Conservation (phyloP, 2,113 vertebrate species). For the Pitta sordida region DNA sequence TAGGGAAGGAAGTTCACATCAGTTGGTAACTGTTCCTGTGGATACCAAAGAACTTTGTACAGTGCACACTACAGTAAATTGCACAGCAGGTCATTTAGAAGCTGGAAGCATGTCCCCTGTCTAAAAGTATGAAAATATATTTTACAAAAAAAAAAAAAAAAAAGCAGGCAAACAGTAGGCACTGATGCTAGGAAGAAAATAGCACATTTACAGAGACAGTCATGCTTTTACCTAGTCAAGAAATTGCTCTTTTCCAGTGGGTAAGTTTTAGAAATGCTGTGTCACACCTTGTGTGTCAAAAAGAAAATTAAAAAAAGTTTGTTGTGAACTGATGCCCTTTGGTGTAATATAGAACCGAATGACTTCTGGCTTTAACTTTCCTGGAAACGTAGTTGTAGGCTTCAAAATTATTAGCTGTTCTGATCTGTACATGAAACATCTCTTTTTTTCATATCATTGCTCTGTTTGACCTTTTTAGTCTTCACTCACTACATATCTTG, state of each 20-base stretch:
- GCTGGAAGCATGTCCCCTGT: neutral
- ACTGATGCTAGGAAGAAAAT: neutral
- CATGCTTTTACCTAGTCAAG: neutral
- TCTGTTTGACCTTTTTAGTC: neutral
- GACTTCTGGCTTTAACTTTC: neutral
- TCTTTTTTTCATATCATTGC: neutral
- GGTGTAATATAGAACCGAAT: neutral
- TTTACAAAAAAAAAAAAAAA: neutral
- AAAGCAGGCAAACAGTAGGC: neutral
- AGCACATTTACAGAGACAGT: neutral
- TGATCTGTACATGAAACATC: neutral
- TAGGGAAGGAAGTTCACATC: conserved; percentile 70
- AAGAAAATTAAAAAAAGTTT: neutral
- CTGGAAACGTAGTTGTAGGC: neutral
- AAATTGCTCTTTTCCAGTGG: neutral
- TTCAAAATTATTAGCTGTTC: neutral
- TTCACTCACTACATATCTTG: rapidly evolving
- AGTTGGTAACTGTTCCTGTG: conserved; percentile 67
- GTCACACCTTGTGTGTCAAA: neutral
- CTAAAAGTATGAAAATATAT: neutral
- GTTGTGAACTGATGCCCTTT: neutral
- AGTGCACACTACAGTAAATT: conserved; percentile 17
- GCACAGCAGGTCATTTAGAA: conserved; percentile 12
- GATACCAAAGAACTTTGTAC: conserved; percentile 64
- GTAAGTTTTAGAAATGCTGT: neutral